These are phyloP conservation scores for Oreochromis niloticus DNA, from an alignment of 2,113 vertebrate species.

Conservation along the genomic window DNA sequence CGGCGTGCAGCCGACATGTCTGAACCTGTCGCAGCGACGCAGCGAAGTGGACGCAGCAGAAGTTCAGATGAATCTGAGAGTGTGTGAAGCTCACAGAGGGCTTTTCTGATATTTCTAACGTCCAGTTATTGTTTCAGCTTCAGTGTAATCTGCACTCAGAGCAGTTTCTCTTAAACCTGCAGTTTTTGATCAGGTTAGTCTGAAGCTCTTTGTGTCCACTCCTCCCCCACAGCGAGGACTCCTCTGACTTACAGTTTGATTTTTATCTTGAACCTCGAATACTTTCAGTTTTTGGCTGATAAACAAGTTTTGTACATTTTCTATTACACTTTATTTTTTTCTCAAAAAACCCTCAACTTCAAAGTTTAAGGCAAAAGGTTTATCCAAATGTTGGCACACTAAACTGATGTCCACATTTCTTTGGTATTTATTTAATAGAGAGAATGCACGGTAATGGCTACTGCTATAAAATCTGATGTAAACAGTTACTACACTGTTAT, in stretches of 20 bases:
- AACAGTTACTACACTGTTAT: accelerated
- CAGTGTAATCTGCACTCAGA: background rate
- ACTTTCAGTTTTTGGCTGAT: background rate
- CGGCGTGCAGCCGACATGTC: background rate
- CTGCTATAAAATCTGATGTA: background rate
- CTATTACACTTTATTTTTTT: background rate
- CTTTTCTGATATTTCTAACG: background rate
- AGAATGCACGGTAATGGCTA: accelerated
- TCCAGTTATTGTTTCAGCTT: background rate
- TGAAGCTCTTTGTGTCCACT: background rate
- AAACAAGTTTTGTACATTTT: background rate
- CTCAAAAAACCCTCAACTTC: background rate
- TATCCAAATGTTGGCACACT: background rate
- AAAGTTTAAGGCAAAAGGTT: background rate
- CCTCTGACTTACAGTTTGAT: background rate
- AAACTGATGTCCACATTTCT: background rate
- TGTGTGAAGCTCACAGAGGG: accelerated
- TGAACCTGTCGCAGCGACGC: background rate
- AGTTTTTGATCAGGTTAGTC: background rate
- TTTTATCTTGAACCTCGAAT: background rate
- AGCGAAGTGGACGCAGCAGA: background rate
- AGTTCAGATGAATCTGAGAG: background rate
- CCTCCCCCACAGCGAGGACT: background rate
- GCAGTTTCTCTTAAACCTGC: background rate
- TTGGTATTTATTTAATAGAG: background rate